Conservation (phyloP, 2,797 vertebrate genomes). For the Bryconaethiops microstoma region DNA sequence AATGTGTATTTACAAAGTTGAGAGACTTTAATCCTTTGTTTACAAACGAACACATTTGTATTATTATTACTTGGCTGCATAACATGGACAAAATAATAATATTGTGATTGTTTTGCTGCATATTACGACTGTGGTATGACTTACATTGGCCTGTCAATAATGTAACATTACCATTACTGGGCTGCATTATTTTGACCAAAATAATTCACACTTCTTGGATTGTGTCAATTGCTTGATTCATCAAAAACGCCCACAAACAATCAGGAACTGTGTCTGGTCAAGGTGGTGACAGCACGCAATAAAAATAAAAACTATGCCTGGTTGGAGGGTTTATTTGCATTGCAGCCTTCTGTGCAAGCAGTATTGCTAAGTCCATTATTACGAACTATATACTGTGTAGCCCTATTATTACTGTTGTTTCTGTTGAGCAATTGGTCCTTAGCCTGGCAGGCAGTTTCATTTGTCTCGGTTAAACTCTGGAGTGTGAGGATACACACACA, state of each 20-base stretch:
- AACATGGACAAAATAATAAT: neutral
- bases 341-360: neutral
- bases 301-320: neutral
- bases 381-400: neutral
- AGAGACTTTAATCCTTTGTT: no score
- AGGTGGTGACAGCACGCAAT: neutral
- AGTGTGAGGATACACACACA: neutral
- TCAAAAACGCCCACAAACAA: neutral
- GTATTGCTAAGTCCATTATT: neutral
- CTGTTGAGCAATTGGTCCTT: conserved; percentile 9
- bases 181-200: neutral
- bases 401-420: neutral
- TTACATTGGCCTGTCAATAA: no score
- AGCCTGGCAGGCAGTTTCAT: neutral
- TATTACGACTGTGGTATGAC: neutral
- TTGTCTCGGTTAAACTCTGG: conserved; percentile 24
- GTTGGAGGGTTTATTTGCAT: neutral
- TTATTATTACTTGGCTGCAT: no score
- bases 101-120: neutral
- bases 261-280: neutral
- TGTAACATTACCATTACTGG: neutral
- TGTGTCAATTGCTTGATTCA: neutral
- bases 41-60: no score
- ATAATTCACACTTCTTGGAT: neutral
- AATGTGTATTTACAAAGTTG: no score